Conservation (phyloP, 2,888 invertebrate species). For the Orthonevra nobilis region DNA sequence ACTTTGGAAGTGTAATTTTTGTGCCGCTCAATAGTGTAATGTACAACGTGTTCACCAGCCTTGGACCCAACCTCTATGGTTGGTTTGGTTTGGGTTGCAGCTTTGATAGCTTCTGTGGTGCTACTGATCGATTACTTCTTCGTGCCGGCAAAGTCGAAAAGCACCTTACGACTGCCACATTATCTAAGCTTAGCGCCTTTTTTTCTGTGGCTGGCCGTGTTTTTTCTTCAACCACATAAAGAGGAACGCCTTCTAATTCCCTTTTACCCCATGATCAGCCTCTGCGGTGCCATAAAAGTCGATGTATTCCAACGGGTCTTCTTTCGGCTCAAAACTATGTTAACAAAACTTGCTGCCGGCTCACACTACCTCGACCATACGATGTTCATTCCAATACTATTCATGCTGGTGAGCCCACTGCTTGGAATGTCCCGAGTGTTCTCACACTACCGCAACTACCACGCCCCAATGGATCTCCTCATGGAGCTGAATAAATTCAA, state of each 20-base stretch:
- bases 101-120: slow-evolving; percentile 83
- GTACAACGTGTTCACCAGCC: slow-evolving; percentile 96
- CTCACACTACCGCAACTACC: slow-evolving; percentile 87
- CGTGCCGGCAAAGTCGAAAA: slow-evolving; percentile 85
- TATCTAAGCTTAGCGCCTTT: slow-evolving; percentile 89
- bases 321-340: slow-evolving; percentile 81
- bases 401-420: slow-evolving; percentile 83
- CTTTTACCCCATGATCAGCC: slow-evolving; percentile 93
- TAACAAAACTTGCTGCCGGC: slow-evolving; percentile 74
- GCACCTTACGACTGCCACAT: slow-evolving; percentile 86
- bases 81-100: too few species aligned
- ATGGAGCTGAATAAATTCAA: slow-evolving; percentile 84
- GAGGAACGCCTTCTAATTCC: slow-evolving; percentile 93
- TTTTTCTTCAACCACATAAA: slow-evolving; percentile 95
- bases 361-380: slow-evolving; percentile 89
- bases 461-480: slow-evolving; percentile 93
- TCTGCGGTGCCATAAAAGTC: slow-evolving; percentile 89
- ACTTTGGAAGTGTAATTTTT: slow-evolving; percentile 92
- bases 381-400: slow-evolving; percentile 85
- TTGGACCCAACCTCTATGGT: slow-evolving; percentile 98
- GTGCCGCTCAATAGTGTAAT: slow-evolving; percentile 96
- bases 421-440: slow-evolving; percentile 84
- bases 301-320: slow-evolving; percentile 90
- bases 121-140: slow-evolving; percentile 82
- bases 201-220: slow-evolving; percentile 93